Base-by-base conservation (phyloP, 2,113 vertebrate genomes). In the Pontoporia blainvillei region DNA sequence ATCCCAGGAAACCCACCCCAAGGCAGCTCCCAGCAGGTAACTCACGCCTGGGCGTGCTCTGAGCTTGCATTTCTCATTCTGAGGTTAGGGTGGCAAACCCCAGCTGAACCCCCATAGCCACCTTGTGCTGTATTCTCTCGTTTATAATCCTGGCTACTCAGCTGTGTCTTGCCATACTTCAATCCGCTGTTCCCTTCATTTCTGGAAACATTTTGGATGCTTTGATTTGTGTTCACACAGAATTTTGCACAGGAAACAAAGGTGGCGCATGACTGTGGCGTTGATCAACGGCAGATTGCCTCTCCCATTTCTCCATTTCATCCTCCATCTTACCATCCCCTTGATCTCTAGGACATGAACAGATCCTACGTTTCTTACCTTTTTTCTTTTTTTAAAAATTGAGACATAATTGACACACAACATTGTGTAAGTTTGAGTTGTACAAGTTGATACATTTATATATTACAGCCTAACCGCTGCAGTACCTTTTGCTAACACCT, bases 181-280 rank as follows among this genome's bases (percentile, higher is more conserved):
- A 62, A 18, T 79, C 72, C 0, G 17, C 25, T 44, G 23, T 31
- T 89, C 25, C 59, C 36, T 86, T 61, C 49, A 36, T 71, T 46
- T 78, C 75, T 75, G 69, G 62, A 86, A 75, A 69, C 59, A n/a
- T 46, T 44, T 71, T 27, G 12, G 54, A 25, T 18, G 71, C 46
- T 88, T 90, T 66, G 20, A 52, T 90, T 90, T 86, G 84, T 71
- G 72, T 54, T 81, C 46, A 31, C 39, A 36, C 15, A 81, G 34
- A 79, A 49, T 29, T 27, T 9, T 78, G 66, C 27, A 39, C 64
- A 66, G 39, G 20, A 41, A 75, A 34, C 17, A 25, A 36, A 36
- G 49, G 20, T 17, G 29, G 39, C 3, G 1, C 15, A 2, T 2
- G 31, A 27, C 62, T 6, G 3, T 1, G 49, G 41, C 0, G 0